Evolutionary conservation across 2,797 vertebrate genomes (phyloP).

Genomic region (Anolis apletophallus): DNA sequence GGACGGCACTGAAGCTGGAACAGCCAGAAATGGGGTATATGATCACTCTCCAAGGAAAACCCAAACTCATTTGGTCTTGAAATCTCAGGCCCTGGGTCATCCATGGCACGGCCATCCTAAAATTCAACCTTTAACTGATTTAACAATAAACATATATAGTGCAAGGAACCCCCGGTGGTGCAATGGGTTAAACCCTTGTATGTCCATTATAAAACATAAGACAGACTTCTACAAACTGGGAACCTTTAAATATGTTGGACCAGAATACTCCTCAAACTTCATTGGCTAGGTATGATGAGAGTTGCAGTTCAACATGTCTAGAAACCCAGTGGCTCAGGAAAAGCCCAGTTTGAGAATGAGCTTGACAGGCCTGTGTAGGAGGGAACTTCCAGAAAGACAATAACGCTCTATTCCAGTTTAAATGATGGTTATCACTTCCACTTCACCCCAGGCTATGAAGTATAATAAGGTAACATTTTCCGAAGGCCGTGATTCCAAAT

Average conservation of each 20-base stretch:
- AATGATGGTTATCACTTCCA: background rate
- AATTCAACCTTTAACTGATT: background rate
- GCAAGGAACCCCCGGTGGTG: too few relatives aligned
- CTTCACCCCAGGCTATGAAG: background rate
- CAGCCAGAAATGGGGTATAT: too few relatives aligned
- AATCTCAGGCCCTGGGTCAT: too few relatives aligned
- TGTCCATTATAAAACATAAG: background rate
- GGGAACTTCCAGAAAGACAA: background rate
- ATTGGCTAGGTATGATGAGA: background rate
- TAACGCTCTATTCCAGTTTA: background rate
- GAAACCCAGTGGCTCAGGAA: background rate
- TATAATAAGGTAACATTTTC: background rate
- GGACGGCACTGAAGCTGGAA: too few relatives aligned
- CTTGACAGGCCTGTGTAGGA: too few relatives aligned
- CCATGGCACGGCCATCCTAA: too few relatives aligned
- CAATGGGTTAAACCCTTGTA: background rate
- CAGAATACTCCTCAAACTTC: too few relatives aligned
- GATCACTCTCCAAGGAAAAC: too few relatives aligned
- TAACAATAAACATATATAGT: background rate
- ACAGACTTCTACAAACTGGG: background rate
- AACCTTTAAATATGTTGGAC: too few relatives aligned
- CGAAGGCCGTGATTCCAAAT: too few relatives aligned
- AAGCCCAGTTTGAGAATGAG: too few relatives aligned
- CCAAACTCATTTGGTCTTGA: too few relatives aligned
- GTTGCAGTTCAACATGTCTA: background rate